Evolutionary conservation across 2,113 vertebrate species (phyloP), one percentile per base, ranked within the genome.

Genomic region (Ceyx margarethae): DNA sequence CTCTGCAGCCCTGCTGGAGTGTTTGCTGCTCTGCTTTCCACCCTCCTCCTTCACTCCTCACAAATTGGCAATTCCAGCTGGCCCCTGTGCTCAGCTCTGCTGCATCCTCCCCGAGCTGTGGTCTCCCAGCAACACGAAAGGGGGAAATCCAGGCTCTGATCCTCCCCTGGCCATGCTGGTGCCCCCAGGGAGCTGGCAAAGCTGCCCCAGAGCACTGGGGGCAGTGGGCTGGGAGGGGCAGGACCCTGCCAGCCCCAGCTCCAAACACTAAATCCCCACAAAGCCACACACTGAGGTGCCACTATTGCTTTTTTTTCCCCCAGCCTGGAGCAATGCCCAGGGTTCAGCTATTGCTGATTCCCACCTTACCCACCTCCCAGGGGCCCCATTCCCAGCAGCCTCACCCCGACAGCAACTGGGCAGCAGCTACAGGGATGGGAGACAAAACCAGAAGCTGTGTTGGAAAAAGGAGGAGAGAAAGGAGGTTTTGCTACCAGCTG

Each of bases 371-470:
- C 54, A 7, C n/a, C 42, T 91, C 23, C 75, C 62, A 50, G 3
- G 0, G 0, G 29, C 10, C 84, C 62, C 33, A 13, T 62, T 81
- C 45, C 22, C 61, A 80, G 86, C 67, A 64, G 4, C 23, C 33
- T 58, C 5, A 31, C 12, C 40, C 73, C 40, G 61, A 77, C 73
- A 81, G 87, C 65, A 64, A 66, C 82, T 46, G 67, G 93, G 91
- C 91, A 91, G 90, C 78, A 31, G 81, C 85, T 21, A 67, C 85
- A 85, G 90, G 67, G 67, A 74, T 23, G 80, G 91, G 89, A 83
- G 7, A 89, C 64, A 85, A 85, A 95, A 90, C 57, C 9, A 0
- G 86, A 65, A 42, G 76, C 50, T 88, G 60, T 13, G 46, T 50
- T 35, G 58, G 64, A 58, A 45, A 2, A 8, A 21, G 8, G 22